Percentiles rank a stretch among this genome's conserved stretches.
phyloP scores from a whole-genome alignment of 1,140 invertebrate genomes.

The Drosophila nikananu region DNA sequence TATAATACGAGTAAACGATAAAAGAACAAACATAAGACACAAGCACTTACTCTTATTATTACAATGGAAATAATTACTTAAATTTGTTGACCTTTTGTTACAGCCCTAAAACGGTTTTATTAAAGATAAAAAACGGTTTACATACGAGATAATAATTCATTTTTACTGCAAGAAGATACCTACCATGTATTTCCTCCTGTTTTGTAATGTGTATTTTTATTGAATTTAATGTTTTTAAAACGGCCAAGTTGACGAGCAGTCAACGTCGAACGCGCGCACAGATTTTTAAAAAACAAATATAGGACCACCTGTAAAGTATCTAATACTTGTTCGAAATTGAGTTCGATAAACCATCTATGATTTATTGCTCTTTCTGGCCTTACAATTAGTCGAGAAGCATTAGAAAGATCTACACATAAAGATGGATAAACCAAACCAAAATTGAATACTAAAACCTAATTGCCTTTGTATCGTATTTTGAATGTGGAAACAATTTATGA shows the following conservation, averaged over 20 bases:
- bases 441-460: constrained; percentile 66
- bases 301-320: constrained; percentile 75
- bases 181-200: constrained; percentile 36
- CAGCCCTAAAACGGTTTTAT: constrained; percentile 33
- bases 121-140: constrained; percentile 47
- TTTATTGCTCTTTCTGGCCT: constrained; percentile 42
- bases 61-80: constrained; percentile 7
- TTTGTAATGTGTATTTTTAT: constrained; percentile 62
- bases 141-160: constrained; percentile 51
- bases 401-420: constrained; percentile 47
- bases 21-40: constrained; percentile 28
- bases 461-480: constrained; percentile 81
- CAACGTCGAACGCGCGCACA: constrained; percentile 21
- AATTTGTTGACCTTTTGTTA: constrained; percentile 58
- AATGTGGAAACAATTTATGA: constrained; percentile 74
- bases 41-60: constrained; percentile 32
- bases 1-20: constrained; percentile 25
- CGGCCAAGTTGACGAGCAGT: constrained; percentile 15
- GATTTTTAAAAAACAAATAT: constrained; percentile 39
- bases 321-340: constrained; percentile 67
- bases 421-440: constrained; percentile 41
- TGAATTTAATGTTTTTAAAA: constrained; percentile 38
- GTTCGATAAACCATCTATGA: constrained; percentile 31
- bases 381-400: constrained; percentile 55
- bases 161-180: constrained; percentile 27